phyloP scores from a whole-genome alignment of 2,888 invertebrate species.

The Athripsodes cinereus region DNA sequence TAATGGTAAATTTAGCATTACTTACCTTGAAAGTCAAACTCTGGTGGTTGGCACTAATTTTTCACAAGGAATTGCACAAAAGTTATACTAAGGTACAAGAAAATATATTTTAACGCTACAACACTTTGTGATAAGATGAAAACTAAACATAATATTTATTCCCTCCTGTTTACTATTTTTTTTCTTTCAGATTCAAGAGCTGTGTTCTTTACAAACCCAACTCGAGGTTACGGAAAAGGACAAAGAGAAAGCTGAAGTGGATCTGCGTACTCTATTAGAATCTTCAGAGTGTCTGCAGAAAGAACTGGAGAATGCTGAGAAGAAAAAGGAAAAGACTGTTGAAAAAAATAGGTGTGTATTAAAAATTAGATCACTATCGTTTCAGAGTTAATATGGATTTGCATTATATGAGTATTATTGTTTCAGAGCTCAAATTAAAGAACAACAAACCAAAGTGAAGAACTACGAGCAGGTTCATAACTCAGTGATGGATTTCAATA shows the following conservation, averaged over 20 bases:
- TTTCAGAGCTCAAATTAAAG: constrained; percentile 39
- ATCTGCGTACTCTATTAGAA: constrained; percentile 38
- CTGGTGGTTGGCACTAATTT: no score
- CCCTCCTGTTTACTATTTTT: neutral
- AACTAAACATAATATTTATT: no score
- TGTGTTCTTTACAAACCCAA: constrained; percentile 46
- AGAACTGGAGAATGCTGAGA: constrained; percentile 38
- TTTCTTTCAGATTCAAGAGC: constrained; percentile 44
- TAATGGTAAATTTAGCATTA: no score
- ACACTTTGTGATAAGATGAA: no score
- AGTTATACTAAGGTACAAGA: no score
- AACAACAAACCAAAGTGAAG: constrained; percentile 40
- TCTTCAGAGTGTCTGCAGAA: constrained; percentile 36
- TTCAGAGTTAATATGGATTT: neutral
- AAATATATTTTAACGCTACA: no score
- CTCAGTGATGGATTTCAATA: constrained; percentile 49
- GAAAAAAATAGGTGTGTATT: constrained; percentile 9
- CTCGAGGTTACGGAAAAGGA: constrained; percentile 43
- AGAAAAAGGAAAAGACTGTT: constrained; percentile 38
- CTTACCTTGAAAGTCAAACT: no score
- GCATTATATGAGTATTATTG: neutral
- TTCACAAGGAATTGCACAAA: no score
- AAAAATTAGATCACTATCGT: neutral
- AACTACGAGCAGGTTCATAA: constrained; percentile 42
- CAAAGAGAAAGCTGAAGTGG: constrained; percentile 36